Percentiles rank a stretch among this genome's conserved stretches.
Conservation (phyloP, 2,113 vertebrate species). For the Pterophyllum scalare region DNA sequence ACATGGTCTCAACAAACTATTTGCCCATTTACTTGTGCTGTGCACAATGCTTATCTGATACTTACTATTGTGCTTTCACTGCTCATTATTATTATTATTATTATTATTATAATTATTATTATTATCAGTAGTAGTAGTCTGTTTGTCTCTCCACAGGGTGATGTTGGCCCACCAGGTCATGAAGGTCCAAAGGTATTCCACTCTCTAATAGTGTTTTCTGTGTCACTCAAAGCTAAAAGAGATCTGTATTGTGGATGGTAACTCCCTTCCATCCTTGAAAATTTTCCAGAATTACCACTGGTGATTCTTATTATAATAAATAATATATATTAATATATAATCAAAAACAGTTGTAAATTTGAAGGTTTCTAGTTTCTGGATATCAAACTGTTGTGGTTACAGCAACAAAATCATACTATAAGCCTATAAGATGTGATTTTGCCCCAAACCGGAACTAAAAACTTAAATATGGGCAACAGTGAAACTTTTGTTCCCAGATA, state of each 20-base stretch:
- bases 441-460: not conserved
- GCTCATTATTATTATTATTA: constrained; percentile 6
- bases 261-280: not conserved
- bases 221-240: not conserved
- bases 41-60: not conserved
- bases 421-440: not conserved
- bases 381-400: rapidly evolving
- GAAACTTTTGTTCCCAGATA: constrained; percentile 4
- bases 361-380: not conserved
- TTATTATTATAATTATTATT: constrained; percentile 23
- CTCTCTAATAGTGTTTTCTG: not conserved
- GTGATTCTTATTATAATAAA: not conserved
- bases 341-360: not conserved
- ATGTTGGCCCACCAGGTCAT: constrained; percentile 81
- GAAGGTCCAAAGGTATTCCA: constrained; percentile 83
- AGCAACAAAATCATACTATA: not conserved
- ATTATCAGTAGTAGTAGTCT: constrained; percentile 33
- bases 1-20: not conserved
- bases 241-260: not conserved
- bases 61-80: not conserved
- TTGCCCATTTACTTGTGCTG: not conserved
- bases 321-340: rapidly evolving
- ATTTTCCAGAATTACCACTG: not conserved
- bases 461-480: not conserved
- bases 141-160: constrained; percentile 79